Evolutionary conservation across 2,888 invertebrate genomes (phyloP), one percentile per base, ranked within the genome.

Genomic region (Lithosia quadra): DNA sequence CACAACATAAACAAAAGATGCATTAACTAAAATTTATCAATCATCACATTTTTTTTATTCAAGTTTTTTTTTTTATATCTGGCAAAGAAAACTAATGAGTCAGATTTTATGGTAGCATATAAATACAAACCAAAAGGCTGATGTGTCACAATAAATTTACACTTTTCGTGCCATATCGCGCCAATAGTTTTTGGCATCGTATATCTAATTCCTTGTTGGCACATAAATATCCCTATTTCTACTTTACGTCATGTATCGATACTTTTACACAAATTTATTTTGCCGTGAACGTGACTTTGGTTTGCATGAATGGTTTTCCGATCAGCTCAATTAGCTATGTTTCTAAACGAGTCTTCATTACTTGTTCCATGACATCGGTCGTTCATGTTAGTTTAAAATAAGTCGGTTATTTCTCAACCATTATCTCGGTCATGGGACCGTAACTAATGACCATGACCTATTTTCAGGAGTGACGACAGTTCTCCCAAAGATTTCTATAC

Each of bases 181-280:
- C 65, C 60, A 67, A 58, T 43, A 58, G 1, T 28, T 18, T 63
- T 63, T 68, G 68, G 68, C 68, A 68, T 63, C 63, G 15, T n/a
- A 33, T 39, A 1, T 15, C 53, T 55, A 36, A 68, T 63, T 63
- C 58, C 59, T 68, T 53, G 49, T 63, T 68, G 68, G 63, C 68
- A 68, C 22, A 58, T 28, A 56, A 13, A 24, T 24, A 24, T 49
- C 22, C 36, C 36, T 63, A 63, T 63, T 63, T 63, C 22, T 56
- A 22, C 36, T 56, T 36, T 56, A n/a, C 49, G 49, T 49, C 49
- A 49, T 49, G n/a, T 18, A 9, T 49, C n/a, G n/a, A 0, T 43
- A 43, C 49, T 49, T 49, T n/a, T n/a, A n/a, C n/a, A 49, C n/a
- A 49, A 43, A 15, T 18, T 43, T 49, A 49, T 49, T 49, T 49